Evolutionary conservation across 2,113 vertebrate species (phyloP).

Genomic region (Accipiter cooperii): DNA sequence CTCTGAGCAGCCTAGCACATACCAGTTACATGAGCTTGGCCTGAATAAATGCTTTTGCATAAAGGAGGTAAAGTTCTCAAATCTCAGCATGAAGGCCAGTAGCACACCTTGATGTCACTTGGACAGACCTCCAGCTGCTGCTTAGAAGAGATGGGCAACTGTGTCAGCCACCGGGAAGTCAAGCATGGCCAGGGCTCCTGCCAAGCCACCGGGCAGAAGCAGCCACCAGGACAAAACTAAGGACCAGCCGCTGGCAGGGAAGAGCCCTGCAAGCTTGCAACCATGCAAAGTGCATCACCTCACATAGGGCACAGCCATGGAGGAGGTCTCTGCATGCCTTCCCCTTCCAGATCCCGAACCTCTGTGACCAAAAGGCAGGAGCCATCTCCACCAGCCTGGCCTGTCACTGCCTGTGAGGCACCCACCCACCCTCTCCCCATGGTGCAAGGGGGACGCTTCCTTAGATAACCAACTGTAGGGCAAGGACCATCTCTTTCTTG

Average conservation of each 20-base stretch:
- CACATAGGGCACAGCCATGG: neutral
- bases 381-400: neutral
- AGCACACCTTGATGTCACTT: fast-evolving
- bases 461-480: neutral
- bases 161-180: neutral
- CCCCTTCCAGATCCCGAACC: neutral
- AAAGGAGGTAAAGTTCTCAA: neutral
- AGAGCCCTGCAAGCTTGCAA: neutral
- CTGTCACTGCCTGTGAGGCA: neutral
- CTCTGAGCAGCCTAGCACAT: neutral
- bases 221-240: neutral
- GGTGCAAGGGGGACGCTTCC: fast-evolving
- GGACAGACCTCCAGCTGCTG: neutral
- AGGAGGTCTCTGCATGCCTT: neutral
- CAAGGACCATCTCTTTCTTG: neutral
- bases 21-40: neutral
- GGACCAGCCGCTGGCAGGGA: neutral
- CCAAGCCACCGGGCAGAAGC: neutral
- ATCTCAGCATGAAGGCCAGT: neutral
- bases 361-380: neutral
- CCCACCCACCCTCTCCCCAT: neutral
- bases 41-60: neutral
- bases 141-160: neutral
- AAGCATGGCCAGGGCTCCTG: neutral
- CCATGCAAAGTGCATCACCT: neutral